phyloP scores from a whole-genome alignment of 2,797 vertebrate species.

The Melanotaenia nigrans region DNA sequence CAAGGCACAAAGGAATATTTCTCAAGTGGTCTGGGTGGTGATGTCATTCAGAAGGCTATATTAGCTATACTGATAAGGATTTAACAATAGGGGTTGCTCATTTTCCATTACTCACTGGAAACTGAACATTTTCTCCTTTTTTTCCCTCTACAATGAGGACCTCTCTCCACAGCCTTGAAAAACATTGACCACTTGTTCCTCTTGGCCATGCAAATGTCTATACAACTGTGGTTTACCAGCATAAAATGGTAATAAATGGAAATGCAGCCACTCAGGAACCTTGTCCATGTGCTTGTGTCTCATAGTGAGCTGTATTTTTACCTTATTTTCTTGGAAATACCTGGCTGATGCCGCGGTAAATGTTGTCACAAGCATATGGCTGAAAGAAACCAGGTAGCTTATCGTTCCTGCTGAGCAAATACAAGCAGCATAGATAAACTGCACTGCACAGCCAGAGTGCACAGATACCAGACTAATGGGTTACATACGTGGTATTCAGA shows the following conservation, averaged over 20 bases:
- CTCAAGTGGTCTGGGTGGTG: slow-evolving; percentile 15
- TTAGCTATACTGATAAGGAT: slow-evolving; percentile 52
- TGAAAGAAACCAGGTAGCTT: slow-evolving; percentile 61
- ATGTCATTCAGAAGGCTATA: slow-evolving; percentile 30
- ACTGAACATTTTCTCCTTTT: slow-evolving; percentile 54
- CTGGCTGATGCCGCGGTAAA: slow-evolving; percentile 38
- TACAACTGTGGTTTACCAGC: slow-evolving; percentile 33
- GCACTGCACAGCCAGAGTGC: slow-evolving; percentile 14
- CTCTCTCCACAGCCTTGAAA: slow-evolving; percentile 61
- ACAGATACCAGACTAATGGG: slow-evolving; percentile 73
- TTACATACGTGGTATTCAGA: slow-evolving; percentile 71
- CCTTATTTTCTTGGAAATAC: slow-evolving; percentile 39
- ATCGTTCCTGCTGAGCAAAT: slow-evolving; percentile 59
- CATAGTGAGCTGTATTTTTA: slow-evolving; percentile 38
- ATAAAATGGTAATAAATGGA: slow-evolving; percentile 72
- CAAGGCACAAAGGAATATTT: slow-evolving; percentile 40
- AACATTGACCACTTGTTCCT: slow-evolving; percentile 70
- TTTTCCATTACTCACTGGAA: slow-evolving; percentile 74
- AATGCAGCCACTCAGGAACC: slow-evolving; percentile 55
- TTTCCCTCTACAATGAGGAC: slow-evolving; percentile 56
- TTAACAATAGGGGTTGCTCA: slow-evolving; percentile 25
- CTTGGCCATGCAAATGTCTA: slow-evolving; percentile 70
- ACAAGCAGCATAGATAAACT: slow-evolving; percentile 63
- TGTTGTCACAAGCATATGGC: slow-evolving; percentile 32
- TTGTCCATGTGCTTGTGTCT: slow-evolving; percentile 16